Conservation (phyloP, 30 jellyfish, hydroid and myxozoan species). For the Catostylus mosaicus region DNA sequence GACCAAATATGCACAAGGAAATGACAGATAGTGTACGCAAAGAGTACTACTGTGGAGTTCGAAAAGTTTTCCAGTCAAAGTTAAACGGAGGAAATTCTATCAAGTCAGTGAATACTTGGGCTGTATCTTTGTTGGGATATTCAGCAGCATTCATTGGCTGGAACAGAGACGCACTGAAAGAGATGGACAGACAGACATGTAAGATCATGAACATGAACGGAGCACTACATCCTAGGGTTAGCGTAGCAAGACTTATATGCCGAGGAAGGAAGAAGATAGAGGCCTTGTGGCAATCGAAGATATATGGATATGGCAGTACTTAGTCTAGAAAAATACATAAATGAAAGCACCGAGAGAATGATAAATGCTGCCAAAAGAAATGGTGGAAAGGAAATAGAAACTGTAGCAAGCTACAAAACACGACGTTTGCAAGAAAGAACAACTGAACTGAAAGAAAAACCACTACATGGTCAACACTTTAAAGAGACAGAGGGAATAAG, state of each 20-base stretch:
- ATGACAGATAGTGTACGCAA: constrained; percentile 15
- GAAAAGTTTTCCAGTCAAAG: constrained; percentile 5
- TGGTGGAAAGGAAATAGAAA: constrained; percentile 22
- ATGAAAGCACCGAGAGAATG: constrained; percentile 9
- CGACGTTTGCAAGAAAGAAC: constrained; percentile 16
- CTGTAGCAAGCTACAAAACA: constrained; percentile 21
- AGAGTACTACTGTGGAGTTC: constrained; percentile 19
- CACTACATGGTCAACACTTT: constrained; percentile 31
- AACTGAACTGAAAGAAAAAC: constrained; percentile 22
- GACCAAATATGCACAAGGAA: constrained; percentile 15
- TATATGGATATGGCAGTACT: too few relatives aligned
- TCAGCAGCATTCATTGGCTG: constrained; percentile 19
- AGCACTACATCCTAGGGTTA: too few relatives aligned
- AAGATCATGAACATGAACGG: constrained; percentile 6
- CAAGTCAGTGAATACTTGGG: constrained; percentile 30
- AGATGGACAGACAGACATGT: constrained; percentile 13
- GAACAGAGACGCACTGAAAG: constrained; percentile 26
- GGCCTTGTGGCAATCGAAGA: too few relatives aligned
- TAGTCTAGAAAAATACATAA: too few relatives aligned
- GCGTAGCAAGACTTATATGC: too few relatives aligned
- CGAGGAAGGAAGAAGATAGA: too few relatives aligned
- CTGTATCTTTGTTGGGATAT: constrained; percentile 22
- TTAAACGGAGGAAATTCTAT: constrained; percentile 7
- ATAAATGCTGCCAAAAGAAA: constrained; percentile 4
- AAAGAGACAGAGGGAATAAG: constrained; percentile 10